Evolutionary conservation across 2,113 vertebrate species (phyloP).

Genomic region (Neogale vison): DNA sequence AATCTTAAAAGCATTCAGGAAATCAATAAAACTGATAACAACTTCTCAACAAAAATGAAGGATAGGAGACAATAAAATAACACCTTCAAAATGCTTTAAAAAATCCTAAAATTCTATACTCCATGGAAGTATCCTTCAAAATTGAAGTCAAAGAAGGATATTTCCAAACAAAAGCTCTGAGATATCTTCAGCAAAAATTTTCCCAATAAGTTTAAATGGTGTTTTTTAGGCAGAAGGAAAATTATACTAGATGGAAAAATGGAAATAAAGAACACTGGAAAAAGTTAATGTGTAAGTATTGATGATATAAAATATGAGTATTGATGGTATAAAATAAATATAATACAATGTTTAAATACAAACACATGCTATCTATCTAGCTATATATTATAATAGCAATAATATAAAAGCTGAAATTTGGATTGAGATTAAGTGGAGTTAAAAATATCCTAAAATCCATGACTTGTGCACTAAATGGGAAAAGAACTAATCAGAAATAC

Average conservation of each 20-base stretch:
- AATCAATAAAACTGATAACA: background rate
- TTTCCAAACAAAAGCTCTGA: background rate
- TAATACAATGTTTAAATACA: background rate
- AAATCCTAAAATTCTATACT: background rate
- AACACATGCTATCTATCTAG: background rate
- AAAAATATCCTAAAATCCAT: background rate
- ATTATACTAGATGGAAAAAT: background rate
- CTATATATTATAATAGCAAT: background rate
- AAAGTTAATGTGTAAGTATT: background rate
- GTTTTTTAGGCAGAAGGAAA: background rate
- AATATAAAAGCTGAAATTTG: background rate
- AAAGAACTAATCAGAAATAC: background rate
- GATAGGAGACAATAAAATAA: background rate
- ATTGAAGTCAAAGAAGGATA: background rate
- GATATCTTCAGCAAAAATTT: background rate
- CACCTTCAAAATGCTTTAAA: background rate
- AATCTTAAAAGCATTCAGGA: background rate
- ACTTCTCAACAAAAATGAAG: background rate
- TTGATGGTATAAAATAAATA: background rate
- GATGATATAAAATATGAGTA: background rate
- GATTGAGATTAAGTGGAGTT: background rate
- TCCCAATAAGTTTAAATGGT: background rate
- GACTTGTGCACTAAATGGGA: background rate
- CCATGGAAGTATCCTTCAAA: background rate
- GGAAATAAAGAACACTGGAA: background rate